Base-by-base conservation (phyloP, 2,113 vertebrate species). In the Mobula hypostoma region DNA sequence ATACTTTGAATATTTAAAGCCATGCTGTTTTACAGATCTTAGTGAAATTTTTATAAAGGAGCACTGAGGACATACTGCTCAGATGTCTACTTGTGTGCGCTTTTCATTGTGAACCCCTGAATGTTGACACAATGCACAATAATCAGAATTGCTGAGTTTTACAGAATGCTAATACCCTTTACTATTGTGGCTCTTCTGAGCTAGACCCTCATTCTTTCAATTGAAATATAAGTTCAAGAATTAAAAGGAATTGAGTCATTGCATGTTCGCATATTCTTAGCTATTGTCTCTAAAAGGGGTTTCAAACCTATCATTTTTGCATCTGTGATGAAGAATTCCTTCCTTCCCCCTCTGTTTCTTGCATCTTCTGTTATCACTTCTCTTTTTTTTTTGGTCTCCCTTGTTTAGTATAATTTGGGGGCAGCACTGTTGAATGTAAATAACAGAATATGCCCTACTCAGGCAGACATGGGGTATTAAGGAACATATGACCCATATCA, bases 1-100 rank as follows among this genome's bases (percentile, higher is more conserved):
- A 56, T 76, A 56, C 24, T 40, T 93, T 8, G 14, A 76, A 93
- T 93, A 74, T 93, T 93, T 72, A 93, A 93, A 93, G 91, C n/a
- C 36, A 56, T 74, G 14, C 19, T 21, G 36, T 90, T 90, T 90
- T 93, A 56, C 29, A 76, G 7, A 56, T 56, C 72, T 72, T 48
- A 27, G 19, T 72, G 36, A 27, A 9, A 24, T 19, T 11, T n/a
- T 5, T 88, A 48, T 12, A 74, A 93, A 1, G 11, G 19, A 74
- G 1, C 9, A 56, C 48, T 29, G 56, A 24, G 27, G 9, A 93
- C 27, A 29, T 21, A 91, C n/a, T 70, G 63, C 29, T 32, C 68
- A 24, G 19, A 40, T 72, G 14, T 72, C 15, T 76, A 32, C 12
- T 14, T 74, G 36, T 74, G 27, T 93, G 11, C 5, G 7, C 19